Base-by-base conservation (phyloP, 2,797 vertebrate genomes). In the Lophotriccus pileatus region DNA sequence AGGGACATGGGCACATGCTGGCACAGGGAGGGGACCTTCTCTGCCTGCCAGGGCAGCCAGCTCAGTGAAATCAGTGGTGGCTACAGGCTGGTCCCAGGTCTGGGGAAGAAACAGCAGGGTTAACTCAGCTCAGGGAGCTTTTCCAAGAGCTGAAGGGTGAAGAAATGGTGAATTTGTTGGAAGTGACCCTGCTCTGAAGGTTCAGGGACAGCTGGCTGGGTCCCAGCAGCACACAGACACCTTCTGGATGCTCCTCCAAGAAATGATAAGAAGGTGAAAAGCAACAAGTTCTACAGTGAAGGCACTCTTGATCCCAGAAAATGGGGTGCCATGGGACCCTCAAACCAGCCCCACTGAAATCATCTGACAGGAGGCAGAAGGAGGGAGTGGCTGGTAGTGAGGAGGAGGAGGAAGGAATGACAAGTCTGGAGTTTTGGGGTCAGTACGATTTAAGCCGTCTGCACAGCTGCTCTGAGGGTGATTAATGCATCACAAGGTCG, bases 401-500 rank as follows among this genome's bases (percentile, higher is more conserved):
- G 41, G 50, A 74, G 49, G 62, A 76, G 20, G 24, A 82, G 53
- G 91, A 93, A 94, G 87, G 85, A 88, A 86, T 73, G 46, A 84
- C 83, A 94, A 4, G 43, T 46, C 50, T 83, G 56, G 86, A 84
- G 59, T 93, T 86, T 75, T 22, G 34, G 94, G 88, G 80, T 93
- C 84, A 81, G 94, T 70, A 78, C 4, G 0, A 86, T 79, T 96
- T 87, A 63, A 94, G 91, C 84, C 2, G 7, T 59, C 91, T 89
- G 92, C 34, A 49, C 46, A 39, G 77, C 88, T 93, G 83, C 44
- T 93, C 82, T 66, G 59, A 36, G 78, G 44, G 70, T 92, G 94
- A 96, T 96, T 94, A 95, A 96, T 88, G 74, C 66, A 81, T 93
- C 95, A 95, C 85, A 94, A 92, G 94, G 87, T 91, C 83, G 30